Evolutionary conservation across 2,797 vertebrate genomes (phyloP), one percentile per base, ranked within the genome.

Genomic region (Astyanax mexicanus): DNA sequence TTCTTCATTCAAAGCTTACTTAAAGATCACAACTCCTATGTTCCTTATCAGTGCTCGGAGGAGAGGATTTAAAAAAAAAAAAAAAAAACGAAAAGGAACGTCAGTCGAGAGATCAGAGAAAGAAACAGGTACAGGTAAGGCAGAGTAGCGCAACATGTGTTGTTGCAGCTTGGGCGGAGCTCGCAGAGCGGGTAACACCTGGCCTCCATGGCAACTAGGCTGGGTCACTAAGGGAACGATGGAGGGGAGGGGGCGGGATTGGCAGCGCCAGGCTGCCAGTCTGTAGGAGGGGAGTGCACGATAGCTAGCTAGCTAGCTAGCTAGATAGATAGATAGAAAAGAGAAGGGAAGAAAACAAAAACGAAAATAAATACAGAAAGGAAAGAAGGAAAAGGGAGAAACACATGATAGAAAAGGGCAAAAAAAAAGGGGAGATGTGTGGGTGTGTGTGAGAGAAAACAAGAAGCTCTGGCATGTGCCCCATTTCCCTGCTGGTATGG

Each of bases 141-240:
- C 89, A 89, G 85, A 89, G 81, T 83, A 89, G 85, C 86, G 86
- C 86, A 85, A 80, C 72, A 91, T 87, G 91, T 90, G 90, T 83
- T 83, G 84, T 85, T 88, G 83, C 87, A 89, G 83, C 83, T 78
- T 78, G 81, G 86, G 85, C 66, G 87, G 85, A 88, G 89, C 86
- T 84, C 86, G 84, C 84, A 75, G 87, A 86, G 84, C 78, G 82
- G 83, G 80, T 71, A 80, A 91, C 90, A 93, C 87, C 89, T 92
- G 89, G 87, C 87, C 88, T 82, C 93, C 88, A 87, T 89, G 88
- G 85, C 89, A 83, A 93, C 85, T 47, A 29, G 11, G 80, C 64
- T 68, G 62, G 74, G 80, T 74, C 68, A 47, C 79, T 61, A 79
- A 54, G 71, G 77, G 15, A 80, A 75, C 0, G 40, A 85, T 80